A percentile compares a stretch with the other conserved stretches of the same genome.
Conservation (phyloP, 2,113 vertebrate species). For the Marmota flaviventris region DNA sequence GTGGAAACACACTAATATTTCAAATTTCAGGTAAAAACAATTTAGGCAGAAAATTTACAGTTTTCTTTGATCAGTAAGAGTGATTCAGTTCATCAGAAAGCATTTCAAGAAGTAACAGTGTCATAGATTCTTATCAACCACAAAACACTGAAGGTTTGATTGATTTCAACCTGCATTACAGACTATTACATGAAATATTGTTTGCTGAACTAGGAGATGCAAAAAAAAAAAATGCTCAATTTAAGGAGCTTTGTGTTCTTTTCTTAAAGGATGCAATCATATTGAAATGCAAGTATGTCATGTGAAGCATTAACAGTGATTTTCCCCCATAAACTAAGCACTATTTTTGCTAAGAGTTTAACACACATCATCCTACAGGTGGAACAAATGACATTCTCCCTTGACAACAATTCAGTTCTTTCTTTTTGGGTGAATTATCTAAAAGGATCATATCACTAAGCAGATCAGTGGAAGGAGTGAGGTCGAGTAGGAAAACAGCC, state of each 20-base stretch:
- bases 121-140: conserved; percentile 10
- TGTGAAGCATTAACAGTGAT: not conserved
- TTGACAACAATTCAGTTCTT: not conserved
- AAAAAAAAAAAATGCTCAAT: conserved; percentile 12
- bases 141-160: not conserved
- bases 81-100: not conserved
- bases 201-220: not conserved
- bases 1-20: not conserved
- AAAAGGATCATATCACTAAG: conserved; percentile 53
- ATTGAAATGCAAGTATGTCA: not conserved
- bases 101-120: conserved; percentile 10
- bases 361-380: not conserved
- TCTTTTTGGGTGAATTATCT: conserved; percentile 21
- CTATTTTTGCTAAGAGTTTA: not conserved
- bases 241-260: not conserved
- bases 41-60: not conserved
- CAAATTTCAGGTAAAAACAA: conserved; percentile 10
- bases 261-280: not conserved
- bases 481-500: not conserved
- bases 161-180: not conserved
- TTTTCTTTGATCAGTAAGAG: not conserved
- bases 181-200: not conserved
- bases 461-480: not conserved
- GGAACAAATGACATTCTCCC: not conserved
- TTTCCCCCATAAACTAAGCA: not conserved